Evolutionary conservation across 1,140 invertebrate species (phyloP), one percentile per base, ranked within the genome.

Genomic region (Zaprionus capensis): DNA sequence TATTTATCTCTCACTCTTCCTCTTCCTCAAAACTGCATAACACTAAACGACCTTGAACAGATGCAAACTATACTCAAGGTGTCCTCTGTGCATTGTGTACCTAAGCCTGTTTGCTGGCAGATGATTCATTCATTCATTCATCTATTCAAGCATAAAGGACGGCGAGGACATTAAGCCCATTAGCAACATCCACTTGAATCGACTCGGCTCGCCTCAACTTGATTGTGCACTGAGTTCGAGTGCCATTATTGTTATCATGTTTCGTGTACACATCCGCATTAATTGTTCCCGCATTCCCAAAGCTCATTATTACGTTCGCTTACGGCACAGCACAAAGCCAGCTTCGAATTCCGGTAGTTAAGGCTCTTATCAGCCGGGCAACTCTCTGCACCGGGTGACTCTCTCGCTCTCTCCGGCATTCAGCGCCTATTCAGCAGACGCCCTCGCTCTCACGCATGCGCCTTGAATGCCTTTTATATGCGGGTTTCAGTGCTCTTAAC

Each of bases 1-100:
- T 20, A 26, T 20, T 28, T 57, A 12, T 4, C 22, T 15, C 17
- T 22, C n/a, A n/a, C 34, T 59, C 34, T 24, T n/a, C 4, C n/a
- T 36, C n/a, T 28, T 12, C 14, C 9, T 38, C 14, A 15, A 24
- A 62, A 14, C 22, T 46, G 17, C 46, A 53, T 36, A 34, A 46
- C n/a, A 17, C 34, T 61, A 9, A 44, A 67, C 62, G 85, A 85
- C 84, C 85, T 90, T 88, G 78, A 79, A 59, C 49, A 41, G 66
- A 61, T 76, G 84, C 66, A 84, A 59, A 46, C 38, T 28, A 31
- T 46, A 20, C 46, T 53, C 26, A 62, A 44, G 2, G 24, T 31
- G 28, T 68, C 11, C 24, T 28, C 20, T 38, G n/a, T 12, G 46
- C 24, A 14, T 5, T 38, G n/a, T 12, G 46, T 26, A 38, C 28